Evolutionary conservation across 2,797 vertebrate genomes (phyloP), one percentile per base, ranked within the genome.

Genomic region (Labroides dimidiatus): DNA sequence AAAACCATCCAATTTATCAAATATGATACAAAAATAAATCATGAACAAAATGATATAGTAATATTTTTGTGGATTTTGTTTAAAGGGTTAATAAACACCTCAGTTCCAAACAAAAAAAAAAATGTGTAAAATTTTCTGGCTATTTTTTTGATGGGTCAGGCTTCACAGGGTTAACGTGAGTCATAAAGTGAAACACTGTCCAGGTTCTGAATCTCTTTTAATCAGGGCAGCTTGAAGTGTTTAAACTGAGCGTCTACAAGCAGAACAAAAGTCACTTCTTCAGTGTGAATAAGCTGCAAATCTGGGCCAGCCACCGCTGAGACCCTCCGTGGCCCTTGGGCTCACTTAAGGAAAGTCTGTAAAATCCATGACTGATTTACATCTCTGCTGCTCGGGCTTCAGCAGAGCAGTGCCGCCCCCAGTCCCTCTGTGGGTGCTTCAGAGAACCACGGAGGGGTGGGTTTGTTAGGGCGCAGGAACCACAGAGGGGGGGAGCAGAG

Each of bases 361-460:
- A 91, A 92, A 93, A 93, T 85, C 80, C 89, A 80, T 89, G 90
- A 90, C 88, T 90, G 91, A 92, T 93, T 91, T 93, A 90, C 90
- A 87, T 88, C 90, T 80, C 73, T 24, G 36, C 80, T 86, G 87
- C 80, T 82, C 44, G 72, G 81, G 81, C 83, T 90, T 90, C 86
- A 71, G 58, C 81, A 56, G 77, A 84, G 72, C 79, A 83, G 78
- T 51, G 8, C 80, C 64, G n/a, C 62, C 80, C 71, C 80, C 52
- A 47, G 42, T 77, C 71, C 85, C 75, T 59, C 75, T 72, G 80
- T 48, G 75, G 80, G 73, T 69, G 84, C 82, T 83, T 80, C 67
- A 37, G 80, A 84, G 83, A 75, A 45, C 75, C 61, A 36, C 17
- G 3, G 62, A 73, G 69, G 84, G 77, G 61, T 48, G 76, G 74